Base-by-base conservation (phyloP, 2,113 vertebrate species). In the Excalfactoria chinensis region DNA sequence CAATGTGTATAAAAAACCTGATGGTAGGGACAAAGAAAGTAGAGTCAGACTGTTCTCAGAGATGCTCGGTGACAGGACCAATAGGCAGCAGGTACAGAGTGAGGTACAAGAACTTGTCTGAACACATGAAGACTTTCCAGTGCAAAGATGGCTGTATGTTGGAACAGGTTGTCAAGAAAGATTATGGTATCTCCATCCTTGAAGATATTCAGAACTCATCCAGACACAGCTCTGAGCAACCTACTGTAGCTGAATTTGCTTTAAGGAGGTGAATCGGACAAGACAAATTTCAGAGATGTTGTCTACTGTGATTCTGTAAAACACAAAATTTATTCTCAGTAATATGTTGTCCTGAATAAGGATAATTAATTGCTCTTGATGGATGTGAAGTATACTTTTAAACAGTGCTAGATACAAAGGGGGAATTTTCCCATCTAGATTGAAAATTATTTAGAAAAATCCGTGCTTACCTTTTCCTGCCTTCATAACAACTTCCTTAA, bases 251-350 rank as follows among this genome's bases (percentile, higher is more conserved):
- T 40, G 35, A 62, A 62, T 34, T 35, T 62, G 23, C 59, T 62
- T 37, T 62, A 62, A 62, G 35, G 16, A 62, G 35, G 35, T 26
- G 59, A 35, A 35, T 18, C 37, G 59, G 9, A 62, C 59, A 62
- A 62, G 59, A 62, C 35, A 17, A 62, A 40, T 15, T 62, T 62
- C 59, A 62, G n/a, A 62, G 35, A 35, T 62, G 25, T 15, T 23
- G 37, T 37, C 10, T 25, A 25, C 90, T 17, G 22, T 25, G 30
- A 13, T 28, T 56, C 64, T 67, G 21, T 59, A 41, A 88, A 83
- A 68, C 11, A 77, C 0, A 0, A 1, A 30, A 56, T 30, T 71
- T 60, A 82, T 60, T 7, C n/a, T 59, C 49, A 74, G 16, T 1
- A 44, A 51, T 51, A 30, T 26, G 72, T 23, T 60, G 18, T 23